Evolutionary conservation across 2,888 invertebrate genomes (phyloP).

Genomic region (Hesperia comma): DNA sequence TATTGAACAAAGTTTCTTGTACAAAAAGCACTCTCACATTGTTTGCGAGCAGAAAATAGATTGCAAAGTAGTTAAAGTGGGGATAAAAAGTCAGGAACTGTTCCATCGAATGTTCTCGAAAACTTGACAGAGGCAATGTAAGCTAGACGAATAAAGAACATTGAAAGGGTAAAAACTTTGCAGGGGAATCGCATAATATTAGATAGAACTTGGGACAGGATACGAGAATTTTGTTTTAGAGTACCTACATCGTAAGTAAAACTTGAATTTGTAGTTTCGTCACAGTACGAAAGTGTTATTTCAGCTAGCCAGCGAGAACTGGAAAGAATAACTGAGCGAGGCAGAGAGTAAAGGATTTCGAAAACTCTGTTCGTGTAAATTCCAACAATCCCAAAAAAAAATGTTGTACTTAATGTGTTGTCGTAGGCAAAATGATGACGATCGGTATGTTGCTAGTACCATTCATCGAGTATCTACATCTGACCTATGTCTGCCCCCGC

Average conservation of each 20-base stretch:
- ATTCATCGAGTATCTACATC: too few relatives aligned
- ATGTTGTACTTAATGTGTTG: too few relatives aligned
- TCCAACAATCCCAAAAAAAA: too few relatives aligned
- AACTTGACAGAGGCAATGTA: conserved; percentile 35
- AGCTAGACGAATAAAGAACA: conserved; percentile 37
- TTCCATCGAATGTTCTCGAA: conserved; percentile 37
- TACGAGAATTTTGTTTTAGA: conserved; percentile 32
- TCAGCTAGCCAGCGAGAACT: too few relatives aligned
- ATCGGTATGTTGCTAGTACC: too few relatives aligned
- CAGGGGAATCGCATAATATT: conserved; percentile 36
- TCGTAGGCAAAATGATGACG: too few relatives aligned
- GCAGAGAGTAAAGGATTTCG: too few relatives aligned
- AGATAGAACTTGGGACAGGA: conserved; percentile 31
- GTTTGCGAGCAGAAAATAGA: conserved; percentile 37
- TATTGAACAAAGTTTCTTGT: conserved; percentile 16
- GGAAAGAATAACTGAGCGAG: too few relatives aligned
- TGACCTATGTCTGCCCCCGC: too few relatives aligned
- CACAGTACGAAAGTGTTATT: neutral
- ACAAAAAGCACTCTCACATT: conserved; percentile 29
- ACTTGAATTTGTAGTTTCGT: conserved; percentile 3
- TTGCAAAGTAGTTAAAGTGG: conserved; percentile 37
- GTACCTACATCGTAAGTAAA: conserved; percentile 29
- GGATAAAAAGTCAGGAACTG: conserved; percentile 36
- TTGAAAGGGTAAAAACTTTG: conserved; percentile 37
- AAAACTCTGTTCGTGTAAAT: too few relatives aligned